These are phyloP conservation scores for Anolis carolinensis DNA, from an alignment of 2,113 vertebrate species.

Conservation along the genomic window DNA sequence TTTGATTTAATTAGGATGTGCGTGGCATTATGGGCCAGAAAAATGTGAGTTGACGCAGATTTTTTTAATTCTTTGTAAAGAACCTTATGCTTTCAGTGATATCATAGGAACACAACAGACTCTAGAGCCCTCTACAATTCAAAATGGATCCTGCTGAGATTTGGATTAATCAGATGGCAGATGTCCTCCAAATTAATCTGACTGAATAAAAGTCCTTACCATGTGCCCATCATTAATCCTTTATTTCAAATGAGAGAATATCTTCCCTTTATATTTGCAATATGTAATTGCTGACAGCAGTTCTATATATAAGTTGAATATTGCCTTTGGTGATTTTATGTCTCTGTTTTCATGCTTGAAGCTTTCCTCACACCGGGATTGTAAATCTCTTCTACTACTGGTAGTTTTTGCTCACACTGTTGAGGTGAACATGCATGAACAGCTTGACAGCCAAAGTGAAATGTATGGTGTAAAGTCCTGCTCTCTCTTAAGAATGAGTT, in stretches of 20 bases:
- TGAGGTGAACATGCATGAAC: conserved; percentile 23
- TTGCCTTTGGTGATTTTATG: not conserved
- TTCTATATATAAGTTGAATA: conserved; percentile 10
- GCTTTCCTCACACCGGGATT: conserved; percentile 34
- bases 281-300: not conserved
- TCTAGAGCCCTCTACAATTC: not conserved
- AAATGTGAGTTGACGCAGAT: too few species aligned
- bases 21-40: too few species aligned
- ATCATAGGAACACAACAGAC: not conserved
- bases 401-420: conserved; percentile 6
- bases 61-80: too few species aligned
- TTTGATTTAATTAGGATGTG: too few species aligned
- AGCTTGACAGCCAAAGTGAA: not conserved
- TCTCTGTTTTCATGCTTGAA: conserved; percentile 24
- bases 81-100: not conserved
- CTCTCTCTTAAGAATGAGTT: not conserved
- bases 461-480: conserved; percentile 6
- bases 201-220: not conserved
- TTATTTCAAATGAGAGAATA: conserved; percentile 13
- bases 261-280: conserved; percentile 24
- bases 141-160: not conserved
- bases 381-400: conserved; percentile 19
- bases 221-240: not conserved
- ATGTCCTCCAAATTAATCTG: not conserved
- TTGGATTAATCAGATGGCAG: not conserved